Base-by-base conservation (phyloP, 2,113 vertebrate species). In the Eonycteris spelaea region DNA sequence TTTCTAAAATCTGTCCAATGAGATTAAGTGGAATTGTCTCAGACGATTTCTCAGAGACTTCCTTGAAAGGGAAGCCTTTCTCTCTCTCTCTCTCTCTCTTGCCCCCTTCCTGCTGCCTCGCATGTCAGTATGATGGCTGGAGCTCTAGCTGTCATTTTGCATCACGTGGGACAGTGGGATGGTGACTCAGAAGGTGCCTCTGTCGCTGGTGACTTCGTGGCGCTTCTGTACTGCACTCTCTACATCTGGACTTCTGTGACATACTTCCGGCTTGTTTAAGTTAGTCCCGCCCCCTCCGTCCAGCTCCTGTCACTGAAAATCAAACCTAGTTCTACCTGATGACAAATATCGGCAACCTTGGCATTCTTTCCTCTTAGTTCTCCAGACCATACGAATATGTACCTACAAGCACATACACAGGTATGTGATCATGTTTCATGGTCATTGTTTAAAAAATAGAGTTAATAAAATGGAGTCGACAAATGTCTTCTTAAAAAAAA, bases 131-230 rank as follows among this genome's bases (percentile, higher is more conserved):
- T 2, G 48, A 74, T 28, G 67, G 33, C 82, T 30, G 5, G 26
- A 40, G 8, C 45, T 51, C 68, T 4, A 15, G 26, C 35, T 30
- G 2, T 26, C 70, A 9, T 14, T 10, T 11, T 0, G 5, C 16
- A 2, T 43, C 70, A 3, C 12, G 2, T 2, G 10, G 18, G 30
- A 16, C 18, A 5, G 53, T 4, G 1, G 63, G 9, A 53, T 4
- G 3, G 2, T 14, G 53, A 43, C 28, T 16, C 30, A 13, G 74
- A 70, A 79, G 80, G 33, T 57, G 7, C 35, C 21, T 30, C 59
- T 38, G 43, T 12, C 19, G 51, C 43, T 48, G 61, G n/a, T 48
- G 82, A 35, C 61, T 43, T 15, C 22, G 12, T 7, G 10, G 51
- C 8, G 7, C 51, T n/a, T 55, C 53, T 10, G 5, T 6, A 1